Conservation (phyloP, 2,113 vertebrate genomes). For the Dinomys branickii region DNA sequence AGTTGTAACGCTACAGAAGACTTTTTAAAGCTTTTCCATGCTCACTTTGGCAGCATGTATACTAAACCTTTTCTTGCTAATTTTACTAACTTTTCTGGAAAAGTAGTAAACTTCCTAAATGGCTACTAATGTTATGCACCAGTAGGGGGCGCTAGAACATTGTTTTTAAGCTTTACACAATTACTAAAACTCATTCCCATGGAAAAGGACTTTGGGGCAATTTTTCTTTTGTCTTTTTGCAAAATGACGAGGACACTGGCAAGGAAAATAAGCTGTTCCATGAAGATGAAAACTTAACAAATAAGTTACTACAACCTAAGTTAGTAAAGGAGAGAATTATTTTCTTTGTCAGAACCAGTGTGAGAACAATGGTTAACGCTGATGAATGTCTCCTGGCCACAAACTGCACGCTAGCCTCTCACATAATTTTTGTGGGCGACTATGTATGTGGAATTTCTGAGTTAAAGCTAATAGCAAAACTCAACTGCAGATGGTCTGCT, state of each 20-base stretch:
- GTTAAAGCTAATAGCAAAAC: not conserved
- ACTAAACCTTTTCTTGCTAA: not conserved
- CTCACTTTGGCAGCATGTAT: not conserved
- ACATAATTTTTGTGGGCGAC: not conserved
- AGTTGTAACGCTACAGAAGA: slow-evolving; percentile 3
- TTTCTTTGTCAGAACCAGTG: not conserved
- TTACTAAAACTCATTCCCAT: not conserved
- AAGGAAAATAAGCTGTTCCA: not conserved
- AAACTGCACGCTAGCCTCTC: not conserved
- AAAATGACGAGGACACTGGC: not conserved
- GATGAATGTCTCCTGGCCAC: not conserved
- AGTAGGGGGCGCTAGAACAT: slow-evolving; percentile 62
- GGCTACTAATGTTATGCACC: not conserved
- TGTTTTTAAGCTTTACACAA: slow-evolving; percentile 19
- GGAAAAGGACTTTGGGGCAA: not conserved
- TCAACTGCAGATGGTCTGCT: not conserved
- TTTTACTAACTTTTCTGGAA: not conserved
- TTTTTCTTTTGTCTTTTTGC: not conserved
- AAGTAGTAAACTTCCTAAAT: slow-evolving; percentile 2
- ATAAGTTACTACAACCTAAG: not conserved
- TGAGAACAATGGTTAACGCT: not conserved
- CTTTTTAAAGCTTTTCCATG: not conserved
- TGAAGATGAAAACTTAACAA: not conserved
- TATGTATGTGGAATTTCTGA: not conserved
- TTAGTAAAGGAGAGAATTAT: not conserved